Evolutionary conservation across 2,797 vertebrate species (phyloP).

Genomic region (Nothura maculosa): DNA sequence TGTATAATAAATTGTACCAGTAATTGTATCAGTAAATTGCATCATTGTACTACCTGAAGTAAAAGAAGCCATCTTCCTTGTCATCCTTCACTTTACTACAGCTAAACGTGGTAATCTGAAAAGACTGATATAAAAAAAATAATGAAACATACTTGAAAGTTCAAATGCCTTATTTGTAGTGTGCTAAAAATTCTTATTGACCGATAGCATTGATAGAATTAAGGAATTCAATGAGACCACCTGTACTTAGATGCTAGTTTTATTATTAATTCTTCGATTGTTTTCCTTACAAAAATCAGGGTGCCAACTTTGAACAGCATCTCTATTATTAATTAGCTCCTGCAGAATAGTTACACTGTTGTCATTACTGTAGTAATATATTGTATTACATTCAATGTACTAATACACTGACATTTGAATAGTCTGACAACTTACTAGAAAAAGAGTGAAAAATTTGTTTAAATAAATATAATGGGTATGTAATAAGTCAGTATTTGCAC

Average conservation of each 20-base stretch:
- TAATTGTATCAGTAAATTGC: not conserved
- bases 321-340: not conserved
- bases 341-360: not conserved
- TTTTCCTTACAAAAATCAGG: not conserved
- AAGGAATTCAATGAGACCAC: not conserved
- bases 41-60: slow-evolving; percentile 92
- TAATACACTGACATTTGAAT: not conserved
- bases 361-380: not conserved
- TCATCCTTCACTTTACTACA: slow-evolving; percentile 89
- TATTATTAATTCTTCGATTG: not conserved
- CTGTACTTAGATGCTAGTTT: not conserved
- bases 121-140: slow-evolving; percentile 17
- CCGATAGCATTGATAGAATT: not conserved
- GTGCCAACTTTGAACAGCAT: not conserved
- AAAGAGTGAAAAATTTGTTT: not conserved
- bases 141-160: not conserved
- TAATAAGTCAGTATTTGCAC: not conserved
- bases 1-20: not conserved
- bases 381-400: too few species aligned
- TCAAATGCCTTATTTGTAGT: not conserved
- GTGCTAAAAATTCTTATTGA: not conserved
- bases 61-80: slow-evolving; percentile 86
- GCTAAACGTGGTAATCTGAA: slow-evolving; percentile 83
- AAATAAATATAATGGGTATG: not conserved
- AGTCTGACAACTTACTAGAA: not conserved